phyloP scores from a whole-genome alignment of 2,797 vertebrate species.

The Myotis daubentonii region DNA sequence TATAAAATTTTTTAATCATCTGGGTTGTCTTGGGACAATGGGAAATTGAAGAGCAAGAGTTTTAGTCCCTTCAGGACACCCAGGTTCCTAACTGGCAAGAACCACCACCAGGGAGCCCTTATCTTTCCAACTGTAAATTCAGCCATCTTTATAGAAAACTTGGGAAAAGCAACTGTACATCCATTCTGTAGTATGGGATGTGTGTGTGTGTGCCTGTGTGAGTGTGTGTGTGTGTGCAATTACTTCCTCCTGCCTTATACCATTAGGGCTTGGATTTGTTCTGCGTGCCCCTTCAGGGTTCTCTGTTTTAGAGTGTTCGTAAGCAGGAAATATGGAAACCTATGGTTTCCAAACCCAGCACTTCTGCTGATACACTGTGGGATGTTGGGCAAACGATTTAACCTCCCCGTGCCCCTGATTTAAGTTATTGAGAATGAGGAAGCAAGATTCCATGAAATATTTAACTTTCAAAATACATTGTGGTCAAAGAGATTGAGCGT shows the following conservation, averaged over 20 bases:
- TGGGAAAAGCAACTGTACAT: neutral
- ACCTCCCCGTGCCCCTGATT: neutral
- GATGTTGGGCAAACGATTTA: slow-evolving; percentile 38
- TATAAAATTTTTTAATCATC: neutral
- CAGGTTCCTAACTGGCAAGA: neutral
- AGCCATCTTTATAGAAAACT: neutral
- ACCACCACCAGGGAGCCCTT: no score
- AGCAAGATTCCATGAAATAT: slow-evolving; percentile 36
- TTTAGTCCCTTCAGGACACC: neutral
- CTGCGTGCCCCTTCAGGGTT: neutral
- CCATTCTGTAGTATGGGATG: neutral
- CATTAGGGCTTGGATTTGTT: neutral
- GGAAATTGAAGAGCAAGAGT: neutral
- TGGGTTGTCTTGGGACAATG: neutral
- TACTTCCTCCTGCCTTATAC: neutral
- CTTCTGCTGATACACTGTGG: neutral
- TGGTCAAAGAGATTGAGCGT: neutral
- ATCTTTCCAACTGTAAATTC: neutral
- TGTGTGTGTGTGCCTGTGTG: neutral
- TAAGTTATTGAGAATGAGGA: slow-evolving; percentile 36
- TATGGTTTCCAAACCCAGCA: neutral
- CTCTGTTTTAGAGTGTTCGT: neutral
- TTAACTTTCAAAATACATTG: slow-evolving; percentile 50
- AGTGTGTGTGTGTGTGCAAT: neutral
- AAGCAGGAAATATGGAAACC: slow-evolving; percentile 48